A percentile compares a stretch with the other conserved stretches of the same genome.
Evolutionary conservation across 2,888 invertebrate species (phyloP).

Genomic region (Hipparchia sbordonii): DNA sequence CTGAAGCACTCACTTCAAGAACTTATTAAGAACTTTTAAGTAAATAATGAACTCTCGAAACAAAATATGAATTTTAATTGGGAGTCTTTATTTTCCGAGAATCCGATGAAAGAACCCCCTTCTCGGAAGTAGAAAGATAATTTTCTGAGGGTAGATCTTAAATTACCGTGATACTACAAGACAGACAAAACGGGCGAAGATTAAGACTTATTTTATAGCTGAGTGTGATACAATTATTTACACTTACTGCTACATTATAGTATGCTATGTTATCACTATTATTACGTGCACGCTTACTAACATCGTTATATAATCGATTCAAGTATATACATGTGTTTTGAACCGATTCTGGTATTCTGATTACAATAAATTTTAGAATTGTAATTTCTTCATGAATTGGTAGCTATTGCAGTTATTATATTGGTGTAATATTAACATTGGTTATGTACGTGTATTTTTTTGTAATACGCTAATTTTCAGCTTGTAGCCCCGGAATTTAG

Average conservation of each 20-base stretch:
- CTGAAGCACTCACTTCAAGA: too few relatives aligned
- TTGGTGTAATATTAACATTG: neutral
- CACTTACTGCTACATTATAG: neutral
- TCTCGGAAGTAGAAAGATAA: too few relatives aligned
- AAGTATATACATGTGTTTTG: neutral
- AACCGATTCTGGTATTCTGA: neutral
- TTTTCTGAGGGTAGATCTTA: too few relatives aligned
- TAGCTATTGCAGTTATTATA: neutral
- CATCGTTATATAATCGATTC: neutral
- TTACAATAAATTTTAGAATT: neutral
- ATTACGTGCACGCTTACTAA: constrained; percentile 13
- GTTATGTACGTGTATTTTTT: neutral
- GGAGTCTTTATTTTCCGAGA: too few relatives aligned
- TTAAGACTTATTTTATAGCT: too few relatives aligned
- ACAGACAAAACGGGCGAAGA: too few relatives aligned
- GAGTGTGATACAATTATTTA: too few relatives aligned
- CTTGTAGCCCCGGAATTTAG: constrained; percentile 2
- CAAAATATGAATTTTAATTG: too few relatives aligned
- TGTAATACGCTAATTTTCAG: constrained; percentile 1
- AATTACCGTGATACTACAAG: too few relatives aligned
- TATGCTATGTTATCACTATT: neutral
- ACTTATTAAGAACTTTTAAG: too few relatives aligned
- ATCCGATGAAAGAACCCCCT: too few relatives aligned
- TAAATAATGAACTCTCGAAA: too few relatives aligned
- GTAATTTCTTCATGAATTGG: neutral